Evolutionary conservation across 2,113 vertebrate species (phyloP).

Genomic region (Chrysochloris asiatica): DNA sequence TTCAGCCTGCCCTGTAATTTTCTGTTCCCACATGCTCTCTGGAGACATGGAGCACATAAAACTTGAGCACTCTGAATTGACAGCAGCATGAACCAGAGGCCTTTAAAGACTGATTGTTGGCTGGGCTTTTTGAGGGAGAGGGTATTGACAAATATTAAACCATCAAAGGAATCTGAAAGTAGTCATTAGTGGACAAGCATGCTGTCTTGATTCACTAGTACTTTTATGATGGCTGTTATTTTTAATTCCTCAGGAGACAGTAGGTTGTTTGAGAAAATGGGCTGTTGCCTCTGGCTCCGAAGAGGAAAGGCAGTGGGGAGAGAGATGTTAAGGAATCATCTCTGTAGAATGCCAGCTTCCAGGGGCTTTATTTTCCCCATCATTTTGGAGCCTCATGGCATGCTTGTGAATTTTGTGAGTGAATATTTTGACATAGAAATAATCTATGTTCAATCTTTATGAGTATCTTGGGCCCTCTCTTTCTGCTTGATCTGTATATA

Average conservation of each 20-base stretch:
- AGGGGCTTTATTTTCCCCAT: not conserved
- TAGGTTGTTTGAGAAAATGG: not conserved
- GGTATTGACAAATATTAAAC: not conserved
- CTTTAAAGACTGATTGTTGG: constrained; percentile 22
- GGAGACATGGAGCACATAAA: not conserved
- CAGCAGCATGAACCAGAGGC: not conserved
- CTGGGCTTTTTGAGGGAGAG: constrained; percentile 27
- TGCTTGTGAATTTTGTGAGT: not conserved
- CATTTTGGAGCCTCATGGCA: not conserved
- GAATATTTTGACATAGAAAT: not conserved
- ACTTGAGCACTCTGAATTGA: constrained; percentile 26
- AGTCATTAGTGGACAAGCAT: not conserved
- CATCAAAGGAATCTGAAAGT: not conserved
- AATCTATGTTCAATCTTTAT: not conserved
- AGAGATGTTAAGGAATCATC: not conserved
- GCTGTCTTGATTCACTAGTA: not conserved
- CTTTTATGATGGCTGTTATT: not conserved
- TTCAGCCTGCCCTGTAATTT: not conserved
- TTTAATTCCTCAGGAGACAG: constrained; percentile 7
- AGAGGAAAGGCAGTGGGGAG: not conserved
- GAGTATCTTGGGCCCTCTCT: not conserved
- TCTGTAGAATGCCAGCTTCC: not conserved
- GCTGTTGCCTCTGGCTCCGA: not conserved
- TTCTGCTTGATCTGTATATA: not conserved
- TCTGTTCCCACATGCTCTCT: not conserved